Evolutionary conservation across 1,140 invertebrate species (phyloP).

Genomic region (Trachymyrmex septentrionalis): DNA sequence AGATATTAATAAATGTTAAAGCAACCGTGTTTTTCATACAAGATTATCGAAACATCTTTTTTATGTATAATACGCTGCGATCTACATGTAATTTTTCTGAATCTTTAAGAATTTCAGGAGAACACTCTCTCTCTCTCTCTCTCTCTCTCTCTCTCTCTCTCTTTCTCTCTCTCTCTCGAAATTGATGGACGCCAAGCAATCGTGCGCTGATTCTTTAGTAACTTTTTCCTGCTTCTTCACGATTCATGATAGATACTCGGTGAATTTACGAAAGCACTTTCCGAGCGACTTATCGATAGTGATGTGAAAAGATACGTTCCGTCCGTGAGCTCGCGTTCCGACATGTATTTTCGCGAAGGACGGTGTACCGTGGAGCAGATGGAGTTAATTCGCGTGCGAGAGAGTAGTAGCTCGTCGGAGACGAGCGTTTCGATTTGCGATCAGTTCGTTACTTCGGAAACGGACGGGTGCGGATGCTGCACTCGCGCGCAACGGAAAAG

Average conservation of each 20-base stretch:
- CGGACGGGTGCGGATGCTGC: conserved; percentile 22
- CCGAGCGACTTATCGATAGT: conserved; percentile 23
- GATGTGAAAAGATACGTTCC: conserved; percentile 20
- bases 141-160: not conserved
- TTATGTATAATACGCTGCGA: not conserved
- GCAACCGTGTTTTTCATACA: not conserved
- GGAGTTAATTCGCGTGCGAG: conserved; percentile 53
- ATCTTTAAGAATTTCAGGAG: not conserved
- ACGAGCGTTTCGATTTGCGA: conserved; percentile 57
- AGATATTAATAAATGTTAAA: not conserved
- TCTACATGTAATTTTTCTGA: conserved; percentile 15
- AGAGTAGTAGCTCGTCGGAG: conserved; percentile 17
- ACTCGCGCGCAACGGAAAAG: conserved; percentile 22
- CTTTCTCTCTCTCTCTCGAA: not conserved
- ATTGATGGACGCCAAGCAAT: conserved; percentile 19
- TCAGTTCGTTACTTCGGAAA: conserved; percentile 61
- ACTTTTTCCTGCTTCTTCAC: not conserved
- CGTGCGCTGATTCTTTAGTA: not conserved
- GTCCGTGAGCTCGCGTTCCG: conserved; percentile 1
- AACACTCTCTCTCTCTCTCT: not conserved
- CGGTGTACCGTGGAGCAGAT: not conserved
- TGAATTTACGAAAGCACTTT: conserved; percentile 37
- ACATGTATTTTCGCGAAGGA: conserved; percentile 35
- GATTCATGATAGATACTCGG: not conserved
- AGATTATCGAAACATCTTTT: not conserved